Evolutionary conservation across 2,888 invertebrate species (phyloP).

Genomic region (Drosophila incognita): DNA sequence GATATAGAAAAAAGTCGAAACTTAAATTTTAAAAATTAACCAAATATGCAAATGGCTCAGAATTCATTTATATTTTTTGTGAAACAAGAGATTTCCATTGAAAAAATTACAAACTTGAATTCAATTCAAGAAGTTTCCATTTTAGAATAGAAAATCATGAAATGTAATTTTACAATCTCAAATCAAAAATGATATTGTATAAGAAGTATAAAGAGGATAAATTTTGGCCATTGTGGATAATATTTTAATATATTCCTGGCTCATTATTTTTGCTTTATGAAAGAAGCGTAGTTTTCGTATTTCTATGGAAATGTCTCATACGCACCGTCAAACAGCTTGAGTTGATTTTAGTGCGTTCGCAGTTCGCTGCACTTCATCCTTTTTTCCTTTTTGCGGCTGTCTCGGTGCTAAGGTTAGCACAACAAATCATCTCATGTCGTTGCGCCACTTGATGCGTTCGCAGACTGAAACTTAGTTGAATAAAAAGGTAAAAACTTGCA

Average conservation of each 20-base stretch:
- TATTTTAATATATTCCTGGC: not conserved
- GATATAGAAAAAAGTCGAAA: too few relatives aligned
- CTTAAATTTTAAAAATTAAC: not conserved
- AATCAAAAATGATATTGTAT: not conserved
- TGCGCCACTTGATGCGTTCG: constrained; percentile 44
- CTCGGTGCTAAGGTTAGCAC: not conserved
- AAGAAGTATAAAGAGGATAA: not conserved
- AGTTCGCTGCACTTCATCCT: not conserved
- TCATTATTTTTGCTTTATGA: not conserved
- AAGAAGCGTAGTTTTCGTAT: not conserved
- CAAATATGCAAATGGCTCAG: not conserved
- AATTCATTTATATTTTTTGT: not conserved
- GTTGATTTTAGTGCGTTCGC: not conserved
- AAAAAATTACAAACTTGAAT: not conserved
- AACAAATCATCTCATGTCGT: constrained; percentile 39
- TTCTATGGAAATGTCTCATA: constrained; percentile 14
- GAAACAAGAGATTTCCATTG: not conserved
- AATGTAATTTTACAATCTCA: not conserved
- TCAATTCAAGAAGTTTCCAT: too few relatives aligned
- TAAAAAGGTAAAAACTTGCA: constrained; percentile 39
- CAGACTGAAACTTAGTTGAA: constrained; percentile 34
- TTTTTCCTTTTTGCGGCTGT: not conserved
- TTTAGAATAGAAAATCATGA: too few relatives aligned
- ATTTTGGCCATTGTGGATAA: not conserved
- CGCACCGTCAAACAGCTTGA: constrained; percentile 2